A percentile compares a stretch with the other conserved stretches of the same genome.
Conservation (phyloP, 1,140 invertebrate genomes). For the Pogonomyrmex californicus region DNA sequence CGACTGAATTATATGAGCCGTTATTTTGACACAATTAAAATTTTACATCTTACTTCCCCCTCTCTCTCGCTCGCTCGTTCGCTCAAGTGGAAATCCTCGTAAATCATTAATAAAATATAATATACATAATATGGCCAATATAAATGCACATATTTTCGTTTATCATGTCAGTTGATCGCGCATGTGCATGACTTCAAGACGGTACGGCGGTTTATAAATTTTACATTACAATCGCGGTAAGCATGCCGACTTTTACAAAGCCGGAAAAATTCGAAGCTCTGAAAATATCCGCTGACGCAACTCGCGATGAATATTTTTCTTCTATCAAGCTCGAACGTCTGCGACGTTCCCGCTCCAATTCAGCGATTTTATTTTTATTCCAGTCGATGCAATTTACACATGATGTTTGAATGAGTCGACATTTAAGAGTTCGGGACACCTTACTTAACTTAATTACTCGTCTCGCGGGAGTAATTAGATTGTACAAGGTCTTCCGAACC, state of each 20-base stretch:
- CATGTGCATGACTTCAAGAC: background rate
- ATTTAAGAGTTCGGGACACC: background rate
- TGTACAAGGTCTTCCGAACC: background rate
- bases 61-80: no score
- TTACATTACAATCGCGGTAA: background rate
- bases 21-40: background rate
- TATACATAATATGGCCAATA: background rate
- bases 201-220: conserved; percentile 34
- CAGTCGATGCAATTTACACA: conserved; percentile 3
- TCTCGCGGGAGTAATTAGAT: background rate
- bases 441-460: no score
- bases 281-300: conserved; percentile 43
- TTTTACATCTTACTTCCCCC: background rate
- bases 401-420: background rate
- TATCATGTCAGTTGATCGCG: conserved; percentile 7
- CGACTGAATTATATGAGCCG: no score
- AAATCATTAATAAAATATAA: background rate
- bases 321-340: background rate
- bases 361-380: conserved; percentile 14
- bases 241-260: conserved; percentile 10
- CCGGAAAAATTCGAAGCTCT: conserved; percentile 35
- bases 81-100: no score
- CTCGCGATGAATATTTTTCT: conserved; percentile 33
- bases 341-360: background rate
- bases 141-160: conserved; percentile 36